Conservation (phyloP, 2,113 vertebrate species). For the Marmota flaviventris region DNA sequence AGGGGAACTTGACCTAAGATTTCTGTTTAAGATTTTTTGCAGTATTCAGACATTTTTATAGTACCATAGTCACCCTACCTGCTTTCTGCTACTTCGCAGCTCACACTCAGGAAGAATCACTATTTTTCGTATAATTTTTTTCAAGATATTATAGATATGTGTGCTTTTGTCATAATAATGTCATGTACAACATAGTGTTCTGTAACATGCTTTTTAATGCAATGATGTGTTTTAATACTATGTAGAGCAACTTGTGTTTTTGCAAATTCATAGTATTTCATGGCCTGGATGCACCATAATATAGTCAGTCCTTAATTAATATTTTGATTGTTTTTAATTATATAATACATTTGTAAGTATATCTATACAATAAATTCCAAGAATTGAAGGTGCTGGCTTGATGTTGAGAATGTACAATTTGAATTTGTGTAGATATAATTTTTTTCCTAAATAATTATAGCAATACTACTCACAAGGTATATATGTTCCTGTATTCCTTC, state of each 20-base stretch:
- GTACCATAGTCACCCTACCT: neutral
- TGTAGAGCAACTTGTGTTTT: conserved; percentile 1
- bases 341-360: neutral
- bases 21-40: neutral
- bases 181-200: neutral
- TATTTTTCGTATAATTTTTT: neutral
- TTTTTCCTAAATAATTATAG: neutral
- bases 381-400: neutral
- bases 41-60: neutral
- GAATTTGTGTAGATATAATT: conserved; percentile 23
- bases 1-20: neutral
- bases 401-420: neutral
- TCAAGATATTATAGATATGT: neutral
- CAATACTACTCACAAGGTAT: neutral
- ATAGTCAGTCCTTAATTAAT: neutral
- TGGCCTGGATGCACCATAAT: neutral
- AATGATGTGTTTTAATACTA: neutral
- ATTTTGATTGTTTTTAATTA: conserved; percentile 3
- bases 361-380: conserved; percentile 18
- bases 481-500: neutral
- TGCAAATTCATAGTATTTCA: conserved; percentile 21
- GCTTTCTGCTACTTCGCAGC: neutral
- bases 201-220: neutral
- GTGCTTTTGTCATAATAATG: conserved; percentile 37
- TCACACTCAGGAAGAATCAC: neutral